Evolutionary conservation across 2,113 vertebrate species (phyloP), one percentile per base, ranked within the genome.

Genomic region (Campylorhamphus procurvoides): DNA sequence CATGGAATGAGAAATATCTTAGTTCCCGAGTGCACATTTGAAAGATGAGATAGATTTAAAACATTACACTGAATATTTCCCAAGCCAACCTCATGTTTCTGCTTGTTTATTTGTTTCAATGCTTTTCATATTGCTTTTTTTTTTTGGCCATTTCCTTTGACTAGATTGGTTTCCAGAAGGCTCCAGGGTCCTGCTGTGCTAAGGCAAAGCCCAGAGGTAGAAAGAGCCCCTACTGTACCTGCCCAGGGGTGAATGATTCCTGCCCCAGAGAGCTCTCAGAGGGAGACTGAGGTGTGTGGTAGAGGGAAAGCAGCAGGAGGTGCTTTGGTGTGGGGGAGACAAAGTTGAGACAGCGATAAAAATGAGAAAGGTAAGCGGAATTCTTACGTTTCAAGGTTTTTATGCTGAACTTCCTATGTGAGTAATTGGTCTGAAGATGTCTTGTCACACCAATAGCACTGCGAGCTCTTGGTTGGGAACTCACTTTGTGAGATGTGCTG

Each of bases 61-160:
- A 37, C 62, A 52, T 14, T 33, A 44, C 5, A 23, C 7, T 56
- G 67, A 67, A 15, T 39, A 55, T 46, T 72, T 66, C 12, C 25
- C 28, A 33, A 80, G 35, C 6, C 84, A 24, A 62, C 5, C 1
- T 23, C 50, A 27, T 5, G 4, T 31, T 75, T 89, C 49, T 53
- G 5, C 24, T 55, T 6, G 20, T 18, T 84, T 66, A 4, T 40
- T 83, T 62, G 40, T 1, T 52, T 90, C 37, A 19, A 63, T 39
- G 31, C 3, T 56, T 74, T 72, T 19, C 3, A 16, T 14, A 16
- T 50, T 6, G 2, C 1, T 46, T 3, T 0, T 55, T 93, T 63
- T 87, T 47, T 59, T 40, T n/a, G n/a, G 17, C 19, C 12, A 8
- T 56, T 85, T 74, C 84, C 62, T 18, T 35, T 85, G 10, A 22